A percentile compares a stretch with the other conserved stretches of the same genome.
These are phyloP conservation scores for Listronotus bonariensis DNA, from an alignment of 1,140 invertebrate genomes.

Conservation along the genomic window DNA sequence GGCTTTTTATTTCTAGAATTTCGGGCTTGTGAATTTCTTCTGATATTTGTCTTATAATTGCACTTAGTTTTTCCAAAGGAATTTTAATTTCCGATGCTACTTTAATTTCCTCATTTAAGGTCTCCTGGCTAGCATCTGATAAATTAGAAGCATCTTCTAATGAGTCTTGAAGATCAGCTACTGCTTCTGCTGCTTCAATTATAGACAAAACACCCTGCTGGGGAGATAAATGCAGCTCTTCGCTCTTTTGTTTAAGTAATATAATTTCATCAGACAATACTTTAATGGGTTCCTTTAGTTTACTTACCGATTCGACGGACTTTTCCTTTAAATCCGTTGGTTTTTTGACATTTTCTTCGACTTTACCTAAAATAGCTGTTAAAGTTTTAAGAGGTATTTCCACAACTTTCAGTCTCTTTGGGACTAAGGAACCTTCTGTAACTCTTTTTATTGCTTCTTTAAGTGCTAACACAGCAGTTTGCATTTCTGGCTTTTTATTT, in stretches of 20 bases:
- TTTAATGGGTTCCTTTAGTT: not conserved
- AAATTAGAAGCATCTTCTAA: conserved; percentile 7
- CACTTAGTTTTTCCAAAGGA: conserved; percentile 6
- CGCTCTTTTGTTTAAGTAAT: conserved; percentile 5
- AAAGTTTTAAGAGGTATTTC: conserved; percentile 3
- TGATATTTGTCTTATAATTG: conserved; percentile 5
- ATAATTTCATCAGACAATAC: conserved; percentile 7
- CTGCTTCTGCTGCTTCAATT: conserved; percentile 16
- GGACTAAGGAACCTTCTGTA: not conserved
- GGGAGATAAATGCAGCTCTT: not conserved
- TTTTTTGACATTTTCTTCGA: conserved; percentile 2
- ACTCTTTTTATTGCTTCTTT: conserved; percentile 9
- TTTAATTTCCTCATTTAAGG: not conserved
- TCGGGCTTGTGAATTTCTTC: conserved; percentile 6
- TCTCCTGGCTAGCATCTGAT: not conserved
- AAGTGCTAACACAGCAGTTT: conserved; percentile 9
- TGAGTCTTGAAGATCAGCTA: not conserved
- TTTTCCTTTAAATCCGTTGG: conserved; percentile 8
- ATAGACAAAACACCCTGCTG: conserved; percentile 34
- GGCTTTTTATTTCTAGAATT: conserved; percentile 8
- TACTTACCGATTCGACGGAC: not conserved
- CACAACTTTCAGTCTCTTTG: conserved; percentile 10
- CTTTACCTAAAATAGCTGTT: not conserved
- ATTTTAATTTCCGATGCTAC: conserved; percentile 18
- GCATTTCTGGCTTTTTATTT: conserved; percentile 25